Percentiles rank a stretch among this genome's conserved stretches.
phyloP scores from a whole-genome alignment of 35 echinoderm and acorn worm genomes.

The Heliocidaris erythrogramma region DNA sequence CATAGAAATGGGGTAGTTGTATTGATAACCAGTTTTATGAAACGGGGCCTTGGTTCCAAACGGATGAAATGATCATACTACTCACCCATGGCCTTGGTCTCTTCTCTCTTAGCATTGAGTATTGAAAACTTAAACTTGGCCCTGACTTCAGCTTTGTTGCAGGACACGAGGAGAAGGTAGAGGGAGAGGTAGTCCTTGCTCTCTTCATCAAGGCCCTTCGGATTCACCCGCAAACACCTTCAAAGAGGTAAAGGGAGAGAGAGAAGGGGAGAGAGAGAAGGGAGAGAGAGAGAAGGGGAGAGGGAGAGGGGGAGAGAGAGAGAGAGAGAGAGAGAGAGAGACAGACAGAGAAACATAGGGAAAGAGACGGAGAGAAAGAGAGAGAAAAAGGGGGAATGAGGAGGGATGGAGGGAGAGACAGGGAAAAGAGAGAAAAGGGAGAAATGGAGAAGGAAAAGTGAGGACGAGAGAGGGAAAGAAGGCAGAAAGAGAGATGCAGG shows the following conservation, averaged over 20 bases:
- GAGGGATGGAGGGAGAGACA: no score
- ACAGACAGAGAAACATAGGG: background rate
- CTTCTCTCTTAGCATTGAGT: slow-evolving; percentile 94
- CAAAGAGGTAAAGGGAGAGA: background rate
- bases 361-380: no score
- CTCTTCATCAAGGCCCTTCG: slow-evolving; percentile 97
- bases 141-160: slow-evolving; percentile 92
- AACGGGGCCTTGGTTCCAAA: background rate
- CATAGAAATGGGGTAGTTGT: no score
- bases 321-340: background rate
- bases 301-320: background rate
- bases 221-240: slow-evolving; percentile 96
- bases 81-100: slow-evolving; percentile 98
- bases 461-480: no score
- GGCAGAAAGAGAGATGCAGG: no score
- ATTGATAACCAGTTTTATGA: no score
- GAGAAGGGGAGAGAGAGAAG: background rate
- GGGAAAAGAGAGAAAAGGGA: no score
- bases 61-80: background rate
- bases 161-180: slow-evolving; percentile 86
- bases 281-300: background rate
- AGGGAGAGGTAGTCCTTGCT: slow-evolving; percentile 98
- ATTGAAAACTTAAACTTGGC: slow-evolving; percentile 99
- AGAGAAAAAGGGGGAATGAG: no score
- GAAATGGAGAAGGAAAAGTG: no score